Percentiles rank a stretch among this genome's conserved stretches.
phyloP scores from a whole-genome alignment of 2,888 invertebrate species.

The Argyresthia albistria region DNA sequence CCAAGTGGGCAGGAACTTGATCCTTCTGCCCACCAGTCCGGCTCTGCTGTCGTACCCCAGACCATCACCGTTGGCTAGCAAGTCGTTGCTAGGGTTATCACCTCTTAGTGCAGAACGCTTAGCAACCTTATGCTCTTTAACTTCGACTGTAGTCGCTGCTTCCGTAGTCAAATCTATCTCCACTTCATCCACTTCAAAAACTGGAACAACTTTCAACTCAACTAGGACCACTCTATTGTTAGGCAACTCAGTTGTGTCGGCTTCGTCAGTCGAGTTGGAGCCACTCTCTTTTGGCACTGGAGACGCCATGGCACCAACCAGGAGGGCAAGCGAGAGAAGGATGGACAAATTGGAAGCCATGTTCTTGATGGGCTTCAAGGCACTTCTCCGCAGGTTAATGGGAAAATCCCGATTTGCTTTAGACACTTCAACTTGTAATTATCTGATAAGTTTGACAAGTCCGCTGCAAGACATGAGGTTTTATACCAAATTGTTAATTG shows the following conservation, averaged over 20 bases:
- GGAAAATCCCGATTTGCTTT: constrained; percentile 28
- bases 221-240: constrained; percentile 15
- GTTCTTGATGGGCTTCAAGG: constrained; percentile 31
- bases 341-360: constrained; percentile 40
- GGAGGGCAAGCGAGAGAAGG: constrained; percentile 39
- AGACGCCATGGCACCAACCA: constrained; percentile 27
- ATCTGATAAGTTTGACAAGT: constrained; percentile 19
- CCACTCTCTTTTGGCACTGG: constrained; percentile 26
- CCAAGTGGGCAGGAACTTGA: constrained; percentile 58
- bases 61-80: constrained; percentile 45
- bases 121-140: constrained; percentile 31
- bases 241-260: constrained; percentile 6
- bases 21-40: constrained; percentile 46
- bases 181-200: constrained; percentile 34
- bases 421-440: constrained; percentile 20
- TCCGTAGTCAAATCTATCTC: constrained; percentile 21
- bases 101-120: constrained; percentile 46
- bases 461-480: constrained; percentile 26
- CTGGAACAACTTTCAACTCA: constrained; percentile 33
- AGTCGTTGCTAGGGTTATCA: constrained; percentile 45
- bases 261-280: constrained; percentile 25
- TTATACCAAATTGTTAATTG: constrained; percentile 41
- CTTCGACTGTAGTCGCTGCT: constrained; percentile 17
- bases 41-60: constrained; percentile 26
- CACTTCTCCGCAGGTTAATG: constrained; percentile 32